Conservation (phyloP, 2,113 vertebrate genomes). For the Mustelus asterias region DNA sequence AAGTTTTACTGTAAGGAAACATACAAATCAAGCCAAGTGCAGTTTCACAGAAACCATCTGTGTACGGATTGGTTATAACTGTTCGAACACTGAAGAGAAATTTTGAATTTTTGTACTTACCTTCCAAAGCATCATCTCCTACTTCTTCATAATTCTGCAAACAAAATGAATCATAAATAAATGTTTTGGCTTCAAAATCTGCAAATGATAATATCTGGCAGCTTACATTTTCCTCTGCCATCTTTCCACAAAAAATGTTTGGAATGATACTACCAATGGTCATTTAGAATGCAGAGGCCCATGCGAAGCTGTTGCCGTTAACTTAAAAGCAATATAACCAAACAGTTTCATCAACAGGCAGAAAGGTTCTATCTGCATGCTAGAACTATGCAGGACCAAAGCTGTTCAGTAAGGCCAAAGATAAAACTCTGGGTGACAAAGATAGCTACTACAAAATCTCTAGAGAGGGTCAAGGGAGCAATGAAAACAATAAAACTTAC, state of each 20-base stretch:
- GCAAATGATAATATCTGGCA: background rate
- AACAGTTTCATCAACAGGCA: background rate
- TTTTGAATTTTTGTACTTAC: constrained; percentile 47
- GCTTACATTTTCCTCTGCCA: background rate
- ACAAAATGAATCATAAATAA: constrained; percentile 38
- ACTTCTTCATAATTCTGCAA: constrained; percentile 70
- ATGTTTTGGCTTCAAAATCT: background rate
- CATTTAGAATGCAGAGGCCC: background rate
- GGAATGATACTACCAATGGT: background rate
- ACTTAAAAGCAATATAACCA: background rate
- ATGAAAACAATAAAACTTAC: background rate
- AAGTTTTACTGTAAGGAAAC: background rate
- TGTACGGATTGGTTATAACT: background rate
- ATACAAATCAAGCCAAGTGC: background rate
- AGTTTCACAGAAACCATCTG: background rate
- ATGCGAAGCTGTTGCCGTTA: background rate
- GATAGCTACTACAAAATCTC: background rate
- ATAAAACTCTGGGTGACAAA: background rate
- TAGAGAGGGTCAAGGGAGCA: background rate
- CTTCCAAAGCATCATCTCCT: constrained; percentile 78
- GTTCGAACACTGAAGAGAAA: background rate
- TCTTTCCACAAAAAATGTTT: background rate
- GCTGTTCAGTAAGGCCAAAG: background rate
- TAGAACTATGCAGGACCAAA: background rate
- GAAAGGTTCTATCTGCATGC: background rate